A percentile compares a stretch with the other conserved stretches of the same genome.
Conservation (phyloP, 2,888 invertebrate genomes). For the Hipparchia semele region DNA sequence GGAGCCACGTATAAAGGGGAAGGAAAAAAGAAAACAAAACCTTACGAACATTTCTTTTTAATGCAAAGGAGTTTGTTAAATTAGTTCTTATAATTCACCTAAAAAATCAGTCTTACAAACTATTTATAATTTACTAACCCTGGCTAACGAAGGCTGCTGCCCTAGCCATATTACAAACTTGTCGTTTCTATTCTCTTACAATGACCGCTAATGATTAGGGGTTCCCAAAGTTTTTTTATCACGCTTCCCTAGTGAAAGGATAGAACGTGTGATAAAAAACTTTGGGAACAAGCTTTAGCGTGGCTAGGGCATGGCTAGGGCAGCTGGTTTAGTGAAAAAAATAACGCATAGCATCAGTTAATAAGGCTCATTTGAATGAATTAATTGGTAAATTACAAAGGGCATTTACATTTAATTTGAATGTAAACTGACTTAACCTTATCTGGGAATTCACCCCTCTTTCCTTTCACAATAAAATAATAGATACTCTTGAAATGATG, state of each 20-base stretch:
- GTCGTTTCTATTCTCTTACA: too few relatives aligned
- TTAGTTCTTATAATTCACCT: slow-evolving; percentile 18
- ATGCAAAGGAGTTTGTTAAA: slow-evolving; percentile 18
- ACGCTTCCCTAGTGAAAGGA: too few relatives aligned
- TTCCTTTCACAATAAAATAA: neutral
- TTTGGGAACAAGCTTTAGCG: too few relatives aligned
- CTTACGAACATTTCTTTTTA: slow-evolving; percentile 16
- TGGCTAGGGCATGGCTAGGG: too few relatives aligned
- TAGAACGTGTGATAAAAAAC: too few relatives aligned
- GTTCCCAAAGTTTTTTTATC: too few relatives aligned
- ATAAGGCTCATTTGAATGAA: neutral
- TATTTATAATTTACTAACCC: slow-evolving; percentile 15
- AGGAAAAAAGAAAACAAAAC: slow-evolving; percentile 12
- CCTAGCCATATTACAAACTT: too few relatives aligned
- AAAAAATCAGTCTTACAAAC: slow-evolving; percentile 36
- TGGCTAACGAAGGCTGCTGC: neutral
- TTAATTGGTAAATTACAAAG: slow-evolving; percentile 9
- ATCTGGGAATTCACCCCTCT: slow-evolving; percentile 4
- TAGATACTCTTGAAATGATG: neutral
- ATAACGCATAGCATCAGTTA: neutral
- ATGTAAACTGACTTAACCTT: neutral
- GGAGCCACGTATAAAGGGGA: slow-evolving; percentile 14
- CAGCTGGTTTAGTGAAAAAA: neutral
- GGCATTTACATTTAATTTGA: slow-evolving; percentile 12
- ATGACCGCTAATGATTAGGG: too few relatives aligned